These are phyloP conservation scores for Pyrrhosoma nymphula DNA, from an alignment of 2,888 invertebrate genomes.

Conservation along the genomic window DNA sequence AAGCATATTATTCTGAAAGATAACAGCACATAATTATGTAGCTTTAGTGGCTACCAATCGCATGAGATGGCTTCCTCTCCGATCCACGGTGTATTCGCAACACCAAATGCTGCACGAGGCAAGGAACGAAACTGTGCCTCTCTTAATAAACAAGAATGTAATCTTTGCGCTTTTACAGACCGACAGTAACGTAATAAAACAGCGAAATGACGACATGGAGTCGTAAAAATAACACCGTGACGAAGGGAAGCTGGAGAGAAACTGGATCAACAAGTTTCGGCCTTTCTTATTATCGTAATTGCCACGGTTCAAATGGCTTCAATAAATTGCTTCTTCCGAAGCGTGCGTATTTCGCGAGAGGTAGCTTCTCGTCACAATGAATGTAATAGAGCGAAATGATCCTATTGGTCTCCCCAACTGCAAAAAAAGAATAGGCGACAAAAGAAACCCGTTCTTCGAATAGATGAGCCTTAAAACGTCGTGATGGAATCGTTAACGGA, in stretches of 20 bases:
- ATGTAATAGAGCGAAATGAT: background rate
- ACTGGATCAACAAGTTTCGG: background rate
- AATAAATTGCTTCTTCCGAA: background rate
- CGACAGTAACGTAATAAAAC: background rate
- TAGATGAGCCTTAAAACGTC: background rate
- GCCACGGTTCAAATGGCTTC: background rate
- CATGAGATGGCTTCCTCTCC: background rate
- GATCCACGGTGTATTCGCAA: background rate
- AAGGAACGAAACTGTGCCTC: background rate
- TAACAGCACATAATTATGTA: too few relatives aligned
- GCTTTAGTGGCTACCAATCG: background rate
- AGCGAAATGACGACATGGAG: background rate
- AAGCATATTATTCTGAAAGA: background rate
- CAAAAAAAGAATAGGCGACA: background rate
- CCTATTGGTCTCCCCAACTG: background rate
- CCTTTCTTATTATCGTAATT: background rate
- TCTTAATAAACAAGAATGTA: background rate
- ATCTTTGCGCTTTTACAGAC: background rate
- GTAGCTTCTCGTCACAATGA: background rate
- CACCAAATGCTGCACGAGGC: background rate
- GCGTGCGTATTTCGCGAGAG: background rate
- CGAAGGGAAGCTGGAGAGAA: constrained; percentile 10
- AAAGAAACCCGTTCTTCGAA: background rate
- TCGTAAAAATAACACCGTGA: constrained; percentile 19
- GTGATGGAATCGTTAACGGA: background rate